Evolutionary conservation across 2,888 invertebrate genomes (phyloP).

Genomic region (Operophtera brumata): DNA sequence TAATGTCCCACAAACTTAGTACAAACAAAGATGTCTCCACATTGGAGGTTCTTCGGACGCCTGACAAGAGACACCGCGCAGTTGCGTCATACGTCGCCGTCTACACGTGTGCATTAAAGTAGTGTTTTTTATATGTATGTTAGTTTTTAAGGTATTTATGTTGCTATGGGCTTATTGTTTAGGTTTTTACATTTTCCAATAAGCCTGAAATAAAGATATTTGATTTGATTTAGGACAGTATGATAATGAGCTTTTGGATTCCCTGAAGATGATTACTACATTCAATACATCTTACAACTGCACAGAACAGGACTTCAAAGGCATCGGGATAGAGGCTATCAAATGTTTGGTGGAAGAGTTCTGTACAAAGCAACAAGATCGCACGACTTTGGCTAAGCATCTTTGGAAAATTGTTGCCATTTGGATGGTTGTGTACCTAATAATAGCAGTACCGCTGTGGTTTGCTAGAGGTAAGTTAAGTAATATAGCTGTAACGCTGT

Average conservation of each 20-base stretch:
- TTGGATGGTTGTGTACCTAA: slow-evolving; percentile 55
- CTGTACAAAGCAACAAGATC: slow-evolving; percentile 27
- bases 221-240: slow-evolving; percentile 3
- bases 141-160: too few relatives aligned
- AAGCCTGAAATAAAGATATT: too few relatives aligned
- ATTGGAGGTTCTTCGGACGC: too few relatives aligned
- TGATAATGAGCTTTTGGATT: background rate
- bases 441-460: slow-evolving; percentile 63
- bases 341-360: slow-evolving; percentile 39
- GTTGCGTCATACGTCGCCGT: too few relatives aligned
- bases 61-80: too few relatives aligned
- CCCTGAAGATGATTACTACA: background rate
- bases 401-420: slow-evolving; percentile 49
- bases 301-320: slow-evolving; percentile 50
- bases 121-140: too few relatives aligned
- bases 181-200: too few relatives aligned
- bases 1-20: too few relatives aligned
- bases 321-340: slow-evolving; percentile 56
- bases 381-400: slow-evolving; percentile 27
- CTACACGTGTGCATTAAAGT: too few relatives aligned
- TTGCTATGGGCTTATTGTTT: too few relatives aligned
- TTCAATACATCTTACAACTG: slow-evolving; percentile 26
- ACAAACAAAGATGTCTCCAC: too few relatives aligned
- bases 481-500: background rate
- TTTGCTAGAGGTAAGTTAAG: slow-evolving; percentile 57